Conservation (phyloP, 2,888 invertebrate species). For the Agapostemon virescens region DNA sequence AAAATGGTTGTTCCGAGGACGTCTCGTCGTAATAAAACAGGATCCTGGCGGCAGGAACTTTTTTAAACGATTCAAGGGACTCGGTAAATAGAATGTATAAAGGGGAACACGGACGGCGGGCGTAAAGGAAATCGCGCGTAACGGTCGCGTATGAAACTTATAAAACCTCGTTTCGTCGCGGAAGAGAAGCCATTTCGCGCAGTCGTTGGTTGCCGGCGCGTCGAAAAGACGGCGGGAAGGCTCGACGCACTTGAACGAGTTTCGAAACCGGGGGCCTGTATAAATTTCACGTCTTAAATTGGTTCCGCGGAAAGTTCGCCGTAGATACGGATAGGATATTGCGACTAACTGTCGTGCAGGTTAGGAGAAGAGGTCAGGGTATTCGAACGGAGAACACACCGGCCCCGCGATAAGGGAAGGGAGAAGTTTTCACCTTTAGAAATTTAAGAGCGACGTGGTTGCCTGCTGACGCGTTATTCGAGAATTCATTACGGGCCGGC, state of each 20-base stretch:
- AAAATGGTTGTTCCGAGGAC: not conserved
- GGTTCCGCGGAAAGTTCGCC: constrained; percentile 49
- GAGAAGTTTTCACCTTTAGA: constrained; percentile 38
- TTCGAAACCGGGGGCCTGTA: constrained; percentile 69
- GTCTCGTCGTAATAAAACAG: not conserved
- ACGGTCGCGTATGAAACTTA: constrained; percentile 41
- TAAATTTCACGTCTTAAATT: constrained; percentile 74
- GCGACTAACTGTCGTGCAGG: constrained; percentile 27
- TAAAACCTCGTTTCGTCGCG: constrained; percentile 33
- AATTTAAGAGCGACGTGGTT: constrained; percentile 37
- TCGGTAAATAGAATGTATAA: constrained; percentile 48
- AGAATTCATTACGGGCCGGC: constrained; percentile 50
- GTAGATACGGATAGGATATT: constrained; percentile 43
- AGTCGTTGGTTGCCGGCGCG: constrained; percentile 17
- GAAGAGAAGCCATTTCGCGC: constrained; percentile 19
- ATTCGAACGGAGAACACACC: constrained; percentile 31
- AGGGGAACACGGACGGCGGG: not conserved
- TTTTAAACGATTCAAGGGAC: constrained; percentile 40
- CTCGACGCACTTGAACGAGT: constrained; percentile 60
- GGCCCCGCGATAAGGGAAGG: constrained; percentile 23
- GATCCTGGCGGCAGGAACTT: constrained; percentile 22
- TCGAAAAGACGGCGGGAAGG: constrained; percentile 20
- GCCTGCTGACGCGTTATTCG: constrained; percentile 37
- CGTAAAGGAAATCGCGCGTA: constrained; percentile 26
- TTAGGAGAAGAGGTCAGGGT: not conserved